Evolutionary conservation across 2,113 vertebrate species (phyloP), one percentile per base, ranked within the genome.

Genomic region (Osmerus mordax): DNA sequence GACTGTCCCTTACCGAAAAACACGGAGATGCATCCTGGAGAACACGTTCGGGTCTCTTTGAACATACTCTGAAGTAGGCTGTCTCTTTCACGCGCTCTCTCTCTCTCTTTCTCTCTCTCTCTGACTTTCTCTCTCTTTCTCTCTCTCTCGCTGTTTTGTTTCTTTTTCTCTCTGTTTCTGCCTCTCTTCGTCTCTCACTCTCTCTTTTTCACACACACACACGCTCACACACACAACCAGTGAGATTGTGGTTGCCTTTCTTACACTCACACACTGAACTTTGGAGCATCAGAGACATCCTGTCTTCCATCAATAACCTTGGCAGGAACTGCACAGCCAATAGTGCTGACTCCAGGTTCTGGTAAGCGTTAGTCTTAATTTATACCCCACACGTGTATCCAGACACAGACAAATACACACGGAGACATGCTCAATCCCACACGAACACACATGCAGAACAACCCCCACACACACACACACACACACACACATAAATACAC

Each of bases 241-340:
- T 51, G 19, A 12, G 64, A 41, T 19, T 51, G n/a, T 18, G 36
- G 36, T 47, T 65, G 25, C 3, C 19, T 41, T 18, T 65, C 36
- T 51, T 51, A 1, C 70, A 64, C 74, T 83, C 81, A 81, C 83
- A 84, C 84, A 78, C 76, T 76, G 73, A 63, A 70, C 59, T 79
- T 41, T 69, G 68, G 78, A 77, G 78, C 82, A 82, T 87, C 76
- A 70, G 79, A 87, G 83, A 83, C 78, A 81, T 83, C 87, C 61
- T 70, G 70, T 72, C 73, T 76, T 66, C 78, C 81, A 88, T 89
- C 76, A 83, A 85, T 86, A 77, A 87, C n/a, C 67, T 76, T 85
- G 82, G 72, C 82, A 78, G 72, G 53, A n/a, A 80, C 75, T 83
- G 73, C 76, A 78, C 71, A 83, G 69, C 41, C 68, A 66, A 58